phyloP scores from a whole-genome alignment of 2,888 invertebrate genomes.

The Eupithecia vulgata region DNA sequence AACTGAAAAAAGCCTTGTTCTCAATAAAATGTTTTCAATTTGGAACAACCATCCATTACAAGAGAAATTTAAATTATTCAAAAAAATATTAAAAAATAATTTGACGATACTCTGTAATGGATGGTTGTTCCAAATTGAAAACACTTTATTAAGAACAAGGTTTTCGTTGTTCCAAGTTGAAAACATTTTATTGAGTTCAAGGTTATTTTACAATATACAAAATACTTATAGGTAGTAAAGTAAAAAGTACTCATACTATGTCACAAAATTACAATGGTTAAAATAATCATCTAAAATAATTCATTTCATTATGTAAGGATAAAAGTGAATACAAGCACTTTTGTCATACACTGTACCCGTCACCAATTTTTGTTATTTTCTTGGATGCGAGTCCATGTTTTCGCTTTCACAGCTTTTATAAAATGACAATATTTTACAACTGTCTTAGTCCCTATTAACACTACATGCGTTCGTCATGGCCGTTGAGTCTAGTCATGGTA shows the following conservation, averaged over 20 bases:
- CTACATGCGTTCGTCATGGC: not conserved
- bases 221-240: no score
- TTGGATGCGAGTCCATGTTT: slow-evolving; percentile 62
- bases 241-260: no score
- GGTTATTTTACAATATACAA: no score
- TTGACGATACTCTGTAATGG: no score
- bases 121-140: no score
- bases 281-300: not conserved
- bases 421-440: slow-evolving; percentile 58
- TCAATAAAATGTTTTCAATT: not conserved
- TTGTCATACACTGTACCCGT: slow-evolving; percentile 54
- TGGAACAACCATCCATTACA: not conserved
- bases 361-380: slow-evolving; percentile 70
- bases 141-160: no score
- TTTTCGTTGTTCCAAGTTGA: no score
- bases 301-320: not conserved
- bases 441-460: slow-evolving; percentile 6
- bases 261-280: not conserved
- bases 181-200: no score
- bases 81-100: no score
- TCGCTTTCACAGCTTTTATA: slow-evolving; percentile 56
- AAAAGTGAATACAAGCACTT: slow-evolving; percentile 36
- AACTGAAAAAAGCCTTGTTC: not conserved
- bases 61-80: no score
- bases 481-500: not conserved